Evolutionary conservation across 2,113 vertebrate species (phyloP), one percentile per base, ranked within the genome.

Genomic region (Piaya cayana): DNA sequence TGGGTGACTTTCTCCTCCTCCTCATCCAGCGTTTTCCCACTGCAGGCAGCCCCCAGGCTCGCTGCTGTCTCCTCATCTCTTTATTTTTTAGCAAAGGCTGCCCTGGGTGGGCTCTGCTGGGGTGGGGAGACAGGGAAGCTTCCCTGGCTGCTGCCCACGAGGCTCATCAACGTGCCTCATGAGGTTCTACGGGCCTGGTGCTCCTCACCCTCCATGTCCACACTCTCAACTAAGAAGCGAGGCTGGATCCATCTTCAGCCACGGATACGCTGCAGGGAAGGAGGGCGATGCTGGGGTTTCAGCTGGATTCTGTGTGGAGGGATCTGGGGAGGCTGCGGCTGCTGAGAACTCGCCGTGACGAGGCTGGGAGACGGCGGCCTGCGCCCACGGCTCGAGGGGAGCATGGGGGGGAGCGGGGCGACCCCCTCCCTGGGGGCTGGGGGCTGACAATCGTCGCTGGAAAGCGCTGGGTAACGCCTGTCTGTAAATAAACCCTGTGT

Each of bases 401-500:
- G 52, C 52, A 5, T 0, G 30, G 47, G 20, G 20, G 21, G 47
- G 20, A 71, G 56, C 5, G 3, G 42, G 49, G 32, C 3, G 0
- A 34, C 39, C 25, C 32, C 26, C 25, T 4, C 15, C 25, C 39
- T 3, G 27, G 4, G 13, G 62, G n/a, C 62, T 52, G 76, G 86
- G 95, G 94, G 92, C 90, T 62, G 96, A 97, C 96, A 96, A 92
- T 97, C 93, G 91, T 93, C 59, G 82, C 70, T 53, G 74, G 39
- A 39, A 82, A 90, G 67, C 79, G 75, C 93, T 91, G 80, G 88
- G 93, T 88, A 63, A 89, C 77, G 94, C 97, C 94, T 93, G 94
- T 69, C 71, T 97, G 96, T 98, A 96, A 95, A 98, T 97, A 96
- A 94, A 82, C 89, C 96, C 89, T 25, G 81, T 93, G 96, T 97